Evolutionary conservation across 2,797 vertebrate genomes (phyloP).

Genomic region (Rhodeus uyekii): DNA sequence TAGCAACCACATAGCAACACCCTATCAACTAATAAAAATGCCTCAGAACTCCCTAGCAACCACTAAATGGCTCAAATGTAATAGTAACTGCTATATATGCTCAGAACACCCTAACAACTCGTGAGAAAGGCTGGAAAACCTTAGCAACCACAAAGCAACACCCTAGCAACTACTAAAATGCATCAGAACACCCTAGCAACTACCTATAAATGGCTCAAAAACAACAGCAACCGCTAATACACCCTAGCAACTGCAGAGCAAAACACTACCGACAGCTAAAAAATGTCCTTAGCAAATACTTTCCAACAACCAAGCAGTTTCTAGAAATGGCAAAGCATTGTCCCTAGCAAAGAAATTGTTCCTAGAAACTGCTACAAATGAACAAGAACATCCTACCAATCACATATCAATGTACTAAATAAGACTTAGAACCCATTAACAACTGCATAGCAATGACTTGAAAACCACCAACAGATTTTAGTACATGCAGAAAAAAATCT

Average conservation of each 20-base stretch:
- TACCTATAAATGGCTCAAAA: background rate
- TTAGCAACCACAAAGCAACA: background rate
- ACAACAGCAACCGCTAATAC: background rate
- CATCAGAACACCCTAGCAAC: background rate
- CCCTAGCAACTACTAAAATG: background rate
- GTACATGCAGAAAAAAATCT: background rate
- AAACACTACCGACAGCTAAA: background rate
- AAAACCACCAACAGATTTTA: background rate
- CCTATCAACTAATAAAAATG: background rate
- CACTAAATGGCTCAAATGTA: background rate
- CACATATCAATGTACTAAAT: background rate
- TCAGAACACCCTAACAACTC: background rate
- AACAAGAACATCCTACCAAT: background rate
- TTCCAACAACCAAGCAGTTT: background rate
- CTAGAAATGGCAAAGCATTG: background rate
- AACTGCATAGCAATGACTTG: background rate
- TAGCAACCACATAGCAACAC: background rate
- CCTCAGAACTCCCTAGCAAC: background rate
- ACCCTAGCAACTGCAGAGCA: background rate
- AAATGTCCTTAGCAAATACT: background rate
- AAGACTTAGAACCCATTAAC: background rate
- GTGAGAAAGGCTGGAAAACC: background rate
- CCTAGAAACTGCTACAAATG: background rate
- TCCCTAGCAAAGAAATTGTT: background rate
- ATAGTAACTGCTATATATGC: background rate